These are phyloP conservation scores for Dipodomys stephensi DNA, from an alignment of 2,113 vertebrate genomes.

Conservation along the genomic window DNA sequence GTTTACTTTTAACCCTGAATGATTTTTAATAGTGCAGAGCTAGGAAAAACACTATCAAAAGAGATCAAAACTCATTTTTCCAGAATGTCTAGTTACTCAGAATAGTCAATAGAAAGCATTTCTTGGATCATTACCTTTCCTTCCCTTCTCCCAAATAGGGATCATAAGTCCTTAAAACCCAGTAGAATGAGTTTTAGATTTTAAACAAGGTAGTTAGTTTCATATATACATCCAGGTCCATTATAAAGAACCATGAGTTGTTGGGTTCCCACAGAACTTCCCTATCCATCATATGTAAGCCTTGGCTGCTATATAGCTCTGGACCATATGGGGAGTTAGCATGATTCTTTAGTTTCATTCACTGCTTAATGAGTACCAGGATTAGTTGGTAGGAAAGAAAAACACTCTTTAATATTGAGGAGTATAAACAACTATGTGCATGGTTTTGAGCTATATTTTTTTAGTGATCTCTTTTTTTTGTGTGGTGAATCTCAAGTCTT, in stretches of 20 bases:
- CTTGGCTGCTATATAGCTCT: neutral
- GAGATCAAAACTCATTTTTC: neutral
- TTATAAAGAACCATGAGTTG: neutral
- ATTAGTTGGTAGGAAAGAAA: constrained; percentile 50
- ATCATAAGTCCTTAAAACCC: constrained; percentile 26
- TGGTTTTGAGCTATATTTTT: constrained; percentile 16
- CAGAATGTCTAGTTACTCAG: constrained; percentile 3
- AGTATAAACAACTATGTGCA: neutral
- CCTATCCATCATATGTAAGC: neutral
- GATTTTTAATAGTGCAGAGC: neutral
- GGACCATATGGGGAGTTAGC: constrained; percentile 30
- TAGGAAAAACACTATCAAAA: neutral
- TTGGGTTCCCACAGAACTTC: neutral
- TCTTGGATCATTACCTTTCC: neutral
- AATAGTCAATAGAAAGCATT: constrained; percentile 17
- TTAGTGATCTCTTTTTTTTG: neutral
- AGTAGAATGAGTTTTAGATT: neutral
- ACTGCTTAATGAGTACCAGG: constrained; percentile 45
- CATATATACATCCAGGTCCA: neutral
- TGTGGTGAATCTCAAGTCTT: constrained; percentile 9
- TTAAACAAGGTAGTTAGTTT: constrained; percentile 30
- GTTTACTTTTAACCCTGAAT: constrained; percentile 31
- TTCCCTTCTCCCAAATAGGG: neutral
- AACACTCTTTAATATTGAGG: neutral
- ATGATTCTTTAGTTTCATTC: constrained; percentile 2